A percentile compares a stretch with the other conserved stretches of the same genome.
Evolutionary conservation across 2,797 vertebrate species (phyloP).

Genomic region (Capromys pilorides): DNA sequence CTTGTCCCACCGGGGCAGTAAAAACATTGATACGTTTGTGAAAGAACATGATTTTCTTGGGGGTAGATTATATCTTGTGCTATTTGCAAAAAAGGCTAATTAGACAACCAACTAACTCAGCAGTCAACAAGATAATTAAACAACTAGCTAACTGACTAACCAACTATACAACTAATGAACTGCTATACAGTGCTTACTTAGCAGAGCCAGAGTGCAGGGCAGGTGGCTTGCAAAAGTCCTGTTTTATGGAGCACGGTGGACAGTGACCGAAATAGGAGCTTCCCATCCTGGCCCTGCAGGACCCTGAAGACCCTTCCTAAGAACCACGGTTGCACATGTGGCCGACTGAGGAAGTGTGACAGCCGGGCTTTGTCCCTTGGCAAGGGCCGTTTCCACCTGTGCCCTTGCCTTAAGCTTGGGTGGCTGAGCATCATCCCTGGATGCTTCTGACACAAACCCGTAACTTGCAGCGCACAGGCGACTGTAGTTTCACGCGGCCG

Average conservation of each 20-base stretch:
- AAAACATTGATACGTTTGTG: neutral
- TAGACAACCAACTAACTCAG: neutral
- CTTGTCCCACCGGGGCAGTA: neutral
- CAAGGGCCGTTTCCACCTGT: neutral
- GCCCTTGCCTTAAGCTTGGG: neutral
- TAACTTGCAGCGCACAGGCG: neutral
- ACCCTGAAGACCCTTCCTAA: neutral
- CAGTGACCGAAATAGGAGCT: no score
- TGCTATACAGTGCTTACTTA: neutral
- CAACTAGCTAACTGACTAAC: neutral
- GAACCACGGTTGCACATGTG: accelerated
- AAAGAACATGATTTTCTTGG: constrained; percentile 1
- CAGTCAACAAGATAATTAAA: neutral
- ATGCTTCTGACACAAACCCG: neutral
- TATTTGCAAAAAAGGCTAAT: neutral
- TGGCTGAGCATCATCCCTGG: accelerated
- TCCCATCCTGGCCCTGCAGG: neutral
- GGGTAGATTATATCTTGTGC: neutral
- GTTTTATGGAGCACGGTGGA: neutral
- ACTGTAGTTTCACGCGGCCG: constrained; percentile 64
- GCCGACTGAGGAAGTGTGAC: neutral
- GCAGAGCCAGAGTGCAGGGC: neutral
- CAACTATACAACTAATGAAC: neutral
- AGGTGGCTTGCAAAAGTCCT: accelerated
- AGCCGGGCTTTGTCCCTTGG: neutral